Base-by-base conservation (phyloP, 2,113 vertebrate species). In the Myotis davidii region DNA sequence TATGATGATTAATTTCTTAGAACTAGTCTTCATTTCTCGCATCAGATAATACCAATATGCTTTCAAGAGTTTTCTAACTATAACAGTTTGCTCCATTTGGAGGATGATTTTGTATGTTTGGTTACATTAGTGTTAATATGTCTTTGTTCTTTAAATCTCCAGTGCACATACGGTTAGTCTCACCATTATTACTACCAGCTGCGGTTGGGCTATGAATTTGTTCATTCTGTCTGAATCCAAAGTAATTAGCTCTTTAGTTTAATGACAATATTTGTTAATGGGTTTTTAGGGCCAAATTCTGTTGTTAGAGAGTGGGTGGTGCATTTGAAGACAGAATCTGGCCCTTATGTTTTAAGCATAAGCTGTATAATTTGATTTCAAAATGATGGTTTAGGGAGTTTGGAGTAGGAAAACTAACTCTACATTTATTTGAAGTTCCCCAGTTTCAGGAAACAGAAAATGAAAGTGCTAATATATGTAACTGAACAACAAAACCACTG, bases 171-270 rank as follows among this genome's bases (percentile, higher is more conserved):
- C 6, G 29, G 87, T 91, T 97, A 92, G 87, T 85, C 70, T 96
- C 81, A 65, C 90, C 61, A 79, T 94, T 96, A 97, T 97, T 90
- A 83, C 69, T 74, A 94, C 85, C 94, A 97, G 95, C 96, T 97
- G 95, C 2, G 3, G 56, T 76, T 94, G 73, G 94, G 77, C 96
- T 95, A 67, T 88, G 87, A 94, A 88, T 97, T 92, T 94, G 69
- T 88, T 96, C 94, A 90, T 95, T 96, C 61, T 85, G 20, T 95
- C 86, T 88, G 77, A 94, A 96, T 96, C 94, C 85, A 88, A 85
- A 94, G 92, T 97, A 97, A 97, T 98, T 96, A 97, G 90, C 94
- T 97, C 61, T 88, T 95, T 94, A 94, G 95, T 98, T 97, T 98
- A 96, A 96, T 96, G 88, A 96, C 87, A 98, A 86, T 97, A 95